phyloP scores from a whole-genome alignment of 1,140 invertebrate species.

The Kradibia gibbosae region DNA sequence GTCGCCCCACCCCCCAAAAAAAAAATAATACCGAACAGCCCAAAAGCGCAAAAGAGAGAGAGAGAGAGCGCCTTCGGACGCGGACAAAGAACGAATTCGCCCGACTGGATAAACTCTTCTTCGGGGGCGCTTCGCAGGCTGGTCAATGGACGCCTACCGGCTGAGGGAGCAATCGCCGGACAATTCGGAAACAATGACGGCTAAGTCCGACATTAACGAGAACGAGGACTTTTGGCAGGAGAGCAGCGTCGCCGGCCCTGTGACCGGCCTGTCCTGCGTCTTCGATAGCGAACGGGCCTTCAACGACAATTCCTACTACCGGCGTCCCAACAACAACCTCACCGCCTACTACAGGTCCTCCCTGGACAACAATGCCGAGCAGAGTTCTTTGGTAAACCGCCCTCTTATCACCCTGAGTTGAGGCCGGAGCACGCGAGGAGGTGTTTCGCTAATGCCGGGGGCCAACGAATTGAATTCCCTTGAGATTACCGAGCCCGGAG shows the following conservation, averaged over 20 bases:
- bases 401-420: no score
- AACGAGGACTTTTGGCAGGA: constrained; percentile 57
- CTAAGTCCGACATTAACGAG: constrained; percentile 64
- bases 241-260: neutral
- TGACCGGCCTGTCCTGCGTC: constrained; percentile 11
- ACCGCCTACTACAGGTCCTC: constrained; percentile 27
- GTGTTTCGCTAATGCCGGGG: no score
- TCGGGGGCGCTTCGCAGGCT: constrained; percentile 17
- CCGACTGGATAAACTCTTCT: no score
- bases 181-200: constrained; percentile 68
- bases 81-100: no score
- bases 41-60: no score
- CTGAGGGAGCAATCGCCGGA: constrained; percentile 50
- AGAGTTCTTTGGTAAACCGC: constrained; percentile 31
- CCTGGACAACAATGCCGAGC: constrained; percentile 12
- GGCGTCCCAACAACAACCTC: constrained; percentile 13
- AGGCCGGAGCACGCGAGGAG: no score
- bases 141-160: constrained; percentile 33
- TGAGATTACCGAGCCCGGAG: no score
- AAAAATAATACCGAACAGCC: no score
- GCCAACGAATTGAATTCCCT: no score
- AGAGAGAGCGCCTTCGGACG: no score
- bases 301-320: constrained; percentile 27
- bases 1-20: no score
- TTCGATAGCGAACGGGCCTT: constrained; percentile 31